Evolutionary conservation across 2,888 invertebrate species (phyloP).

Genomic region (Parnassius mnemosyne): DNA sequence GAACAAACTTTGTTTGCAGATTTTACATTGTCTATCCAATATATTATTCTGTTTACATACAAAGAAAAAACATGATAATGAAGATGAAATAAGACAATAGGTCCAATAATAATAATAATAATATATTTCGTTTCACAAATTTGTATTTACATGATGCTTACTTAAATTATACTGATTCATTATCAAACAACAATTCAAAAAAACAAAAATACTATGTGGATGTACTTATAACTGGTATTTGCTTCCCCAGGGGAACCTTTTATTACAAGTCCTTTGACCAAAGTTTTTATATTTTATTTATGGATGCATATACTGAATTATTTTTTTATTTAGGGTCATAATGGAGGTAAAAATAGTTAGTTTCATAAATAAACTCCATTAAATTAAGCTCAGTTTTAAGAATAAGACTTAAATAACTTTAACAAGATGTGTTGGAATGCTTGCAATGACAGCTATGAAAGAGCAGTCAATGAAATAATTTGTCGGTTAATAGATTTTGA

Average conservation of each 20-base stretch:
- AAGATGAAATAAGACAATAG: constrained; percentile 26
- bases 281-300: neutral
- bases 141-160: constrained; percentile 77
- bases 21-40: too few relatives aligned
- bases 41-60: too few relatives aligned
- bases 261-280: constrained; percentile 6
- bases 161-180: constrained; percentile 66
- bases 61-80: too few relatives aligned
- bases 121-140: constrained; percentile 72
- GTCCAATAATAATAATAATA: constrained; percentile 72
- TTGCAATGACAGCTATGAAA: constrained; percentile 51
- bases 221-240: constrained; percentile 66
- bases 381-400: constrained; percentile 10
- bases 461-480: constrained; percentile 30
- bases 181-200: constrained; percentile 69
- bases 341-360: neutral
- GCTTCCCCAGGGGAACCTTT: constrained; percentile 39
- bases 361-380: constrained; percentile 10
- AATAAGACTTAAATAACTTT: constrained; percentile 26
- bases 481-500: constrained; percentile 35
- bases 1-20: too few relatives aligned
- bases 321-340: neutral
- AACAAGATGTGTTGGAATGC: constrained; percentile 62
- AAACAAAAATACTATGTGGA: constrained; percentile 54
- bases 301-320: neutral